Evolutionary conservation across 1,140 invertebrate species (phyloP).

Genomic region (Pinna nobilis): DNA sequence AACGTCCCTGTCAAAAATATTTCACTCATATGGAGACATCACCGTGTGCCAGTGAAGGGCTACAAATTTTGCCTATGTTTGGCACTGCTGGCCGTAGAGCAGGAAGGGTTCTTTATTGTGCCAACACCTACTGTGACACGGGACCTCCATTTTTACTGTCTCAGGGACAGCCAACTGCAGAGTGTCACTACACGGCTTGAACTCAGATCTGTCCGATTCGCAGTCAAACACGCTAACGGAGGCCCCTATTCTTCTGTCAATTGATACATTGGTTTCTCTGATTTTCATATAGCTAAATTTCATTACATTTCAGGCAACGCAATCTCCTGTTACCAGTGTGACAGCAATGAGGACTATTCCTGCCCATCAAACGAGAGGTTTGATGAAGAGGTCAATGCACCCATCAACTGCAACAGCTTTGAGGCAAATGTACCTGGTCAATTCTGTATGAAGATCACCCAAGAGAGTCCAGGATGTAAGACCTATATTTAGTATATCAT

Average conservation of each 20-base stretch:
- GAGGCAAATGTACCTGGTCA: slow-evolving; percentile 72
- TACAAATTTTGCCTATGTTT: too few relatives aligned
- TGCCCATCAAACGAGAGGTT: slow-evolving; percentile 69
- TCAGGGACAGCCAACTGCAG: too few relatives aligned
- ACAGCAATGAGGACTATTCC: slow-evolving; percentile 74
- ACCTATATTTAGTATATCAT: slow-evolving; percentile 10
- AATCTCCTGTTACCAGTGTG: slow-evolving; percentile 75
- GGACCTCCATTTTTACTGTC: too few relatives aligned
- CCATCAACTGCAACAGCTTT: slow-evolving; percentile 74
- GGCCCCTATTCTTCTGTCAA: not conserved
- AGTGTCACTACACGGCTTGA: too few relatives aligned
- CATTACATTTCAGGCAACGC: slow-evolving; percentile 58
- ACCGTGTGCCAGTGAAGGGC: too few relatives aligned
- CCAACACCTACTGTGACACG: too few relatives aligned
- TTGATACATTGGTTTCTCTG: not conserved
- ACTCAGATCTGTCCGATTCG: too few relatives aligned
- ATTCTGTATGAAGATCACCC: slow-evolving; percentile 74
- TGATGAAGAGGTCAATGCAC: slow-evolving; percentile 71
- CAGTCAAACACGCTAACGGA: too few relatives aligned
- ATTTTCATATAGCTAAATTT: not conserved
- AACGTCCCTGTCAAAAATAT: too few relatives aligned
- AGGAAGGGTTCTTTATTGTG: too few relatives aligned
- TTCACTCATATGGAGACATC: too few relatives aligned
- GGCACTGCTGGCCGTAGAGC: too few relatives aligned
- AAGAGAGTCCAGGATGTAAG: slow-evolving; percentile 75